phyloP scores from a whole-genome alignment of 2,113 vertebrate genomes.

The Nerophis lumbriciformis region DNA sequence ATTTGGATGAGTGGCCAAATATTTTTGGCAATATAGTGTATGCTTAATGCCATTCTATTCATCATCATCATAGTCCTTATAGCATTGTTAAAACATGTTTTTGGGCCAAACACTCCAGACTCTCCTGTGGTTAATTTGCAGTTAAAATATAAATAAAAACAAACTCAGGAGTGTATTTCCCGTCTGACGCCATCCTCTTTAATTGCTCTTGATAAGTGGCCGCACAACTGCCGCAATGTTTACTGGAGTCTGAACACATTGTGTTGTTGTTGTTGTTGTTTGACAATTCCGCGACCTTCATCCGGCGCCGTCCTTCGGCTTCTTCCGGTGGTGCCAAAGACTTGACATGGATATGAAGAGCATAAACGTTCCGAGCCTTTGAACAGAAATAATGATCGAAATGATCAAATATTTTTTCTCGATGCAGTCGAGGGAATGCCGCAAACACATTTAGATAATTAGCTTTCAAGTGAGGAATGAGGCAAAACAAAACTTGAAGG shows the following conservation, averaged over 20 bases:
- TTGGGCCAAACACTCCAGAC: constrained; percentile 17
- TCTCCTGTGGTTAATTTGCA: constrained; percentile 53
- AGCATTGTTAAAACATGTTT: constrained; percentile 3
- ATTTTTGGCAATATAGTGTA: too few species aligned
- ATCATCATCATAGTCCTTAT: too few species aligned
- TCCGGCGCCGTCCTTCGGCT: constrained; percentile 18
- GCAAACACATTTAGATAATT: constrained; percentile 43
- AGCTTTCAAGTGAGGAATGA: constrained; percentile 33
- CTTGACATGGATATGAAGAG: constrained; percentile 13
- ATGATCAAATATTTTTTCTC: constrained; percentile 26
- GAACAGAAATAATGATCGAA: constrained; percentile 51
- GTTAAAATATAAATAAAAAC: not conserved
- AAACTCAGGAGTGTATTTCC: constrained; percentile 23
- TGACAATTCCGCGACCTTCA: constrained; percentile 43
- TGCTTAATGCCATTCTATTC: too few species aligned
- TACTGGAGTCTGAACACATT: constrained; percentile 21
- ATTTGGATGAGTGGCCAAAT: too few species aligned
- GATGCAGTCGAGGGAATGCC: constrained; percentile 28
- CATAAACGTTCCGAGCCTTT: constrained; percentile 43
- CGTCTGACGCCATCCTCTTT: constrained; percentile 38
- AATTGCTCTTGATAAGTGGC: constrained; percentile 45
- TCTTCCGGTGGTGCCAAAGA: constrained; percentile 24
- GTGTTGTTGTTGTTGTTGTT: constrained; percentile 22
- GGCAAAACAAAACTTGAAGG: constrained; percentile 31
- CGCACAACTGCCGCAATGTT: constrained; percentile 31